Base-by-base conservation (phyloP, 2,113 vertebrate genomes). In the Calidris pygmaea region DNA sequence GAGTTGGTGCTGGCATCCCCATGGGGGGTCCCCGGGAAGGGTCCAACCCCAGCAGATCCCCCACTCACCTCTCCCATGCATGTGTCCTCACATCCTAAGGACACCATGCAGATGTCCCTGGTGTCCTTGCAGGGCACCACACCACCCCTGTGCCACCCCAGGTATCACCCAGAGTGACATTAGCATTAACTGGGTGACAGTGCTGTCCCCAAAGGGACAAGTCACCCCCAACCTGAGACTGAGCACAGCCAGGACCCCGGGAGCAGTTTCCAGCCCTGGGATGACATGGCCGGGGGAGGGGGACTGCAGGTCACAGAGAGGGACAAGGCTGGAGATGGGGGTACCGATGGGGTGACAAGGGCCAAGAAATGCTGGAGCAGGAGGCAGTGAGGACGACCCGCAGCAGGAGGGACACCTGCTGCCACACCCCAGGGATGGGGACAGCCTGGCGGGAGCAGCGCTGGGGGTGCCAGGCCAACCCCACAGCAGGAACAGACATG, bases 71-170 rank as follows among this genome's bases (percentile, higher is more conserved):
- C 22, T 20, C 53, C 60, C 39, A n/a, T 4, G 3, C 0, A 0
- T 27, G 30, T 58, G 32, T 29, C 89, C 41, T 22, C 0, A 0
- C 0, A 4, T 15, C 39, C 73, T 53, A 32, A 1, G 4, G 60
- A 53, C 74, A 67, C 32, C 15, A 34, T 6, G 32, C 62, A 60
- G 35, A 39, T 43, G 30, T 47, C 48, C 53, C n/a, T 0, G 0
- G 19, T 85, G 82, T 59, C 32, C 71, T 85, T 6, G 5, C 56
- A 73, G n/a, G 82, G 65, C 59, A 70, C 22, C 7, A 5, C 23
- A 19, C 15, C 23, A 14, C 14, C 23, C 32, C 45, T 0, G 0
- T 4, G 2, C 16, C 52, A 67, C 21, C 21, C 15, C 39, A 37
- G 29, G 6, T 20, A 41, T 35, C 92, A 48, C 26, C 19, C 10